A percentile compares a stretch with the other conserved stretches of the same genome.
phyloP scores from a whole-genome alignment of 2,888 invertebrate genomes.

The Galerucella pusilla region DNA sequence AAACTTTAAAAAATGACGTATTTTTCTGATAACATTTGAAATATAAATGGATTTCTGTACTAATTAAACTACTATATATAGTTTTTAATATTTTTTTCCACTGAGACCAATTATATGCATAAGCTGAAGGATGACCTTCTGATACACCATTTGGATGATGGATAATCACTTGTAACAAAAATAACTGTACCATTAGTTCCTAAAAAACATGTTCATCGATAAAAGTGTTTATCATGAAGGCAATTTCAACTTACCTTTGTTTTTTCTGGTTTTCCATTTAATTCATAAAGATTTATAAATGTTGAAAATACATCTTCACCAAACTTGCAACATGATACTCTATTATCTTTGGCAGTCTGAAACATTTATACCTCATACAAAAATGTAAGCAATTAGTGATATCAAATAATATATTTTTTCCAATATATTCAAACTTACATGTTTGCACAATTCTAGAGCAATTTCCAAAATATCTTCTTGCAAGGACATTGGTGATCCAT shows the following conservation, averaged over 20 bases:
- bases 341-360: conserved; percentile 60
- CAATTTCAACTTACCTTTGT: conserved; percentile 47
- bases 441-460: conserved; percentile 49
- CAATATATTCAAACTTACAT: conserved; percentile 45
- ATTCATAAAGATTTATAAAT: conserved; percentile 53
- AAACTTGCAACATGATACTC: conserved; percentile 60
- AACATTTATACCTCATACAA: conserved; percentile 34
- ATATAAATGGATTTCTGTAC: conserved; percentile 50
- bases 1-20: conserved; percentile 47
- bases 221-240: neutral
- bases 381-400: neutral
- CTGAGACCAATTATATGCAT: conserved; percentile 61
- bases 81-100: conserved; percentile 64
- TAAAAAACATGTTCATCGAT: conserved; percentile 44
- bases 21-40: conserved; percentile 47
- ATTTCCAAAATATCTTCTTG: conserved; percentile 51
- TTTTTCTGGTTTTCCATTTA: conserved; percentile 50
- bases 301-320: conserved; percentile 58
- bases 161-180: conserved; percentile 66
- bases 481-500: conserved; percentile 42
- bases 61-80: conserved; percentile 60
- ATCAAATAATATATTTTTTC: neutral
- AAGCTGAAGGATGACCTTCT: conserved; percentile 58
- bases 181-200: conserved; percentile 65
- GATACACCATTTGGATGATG: conserved; percentile 67